A percentile compares a stretch with the other conserved stretches of the same genome.
These are phyloP conservation scores for Formica aserva DNA, from an alignment of 2,888 invertebrate species.

Conservation along the genomic window DNA sequence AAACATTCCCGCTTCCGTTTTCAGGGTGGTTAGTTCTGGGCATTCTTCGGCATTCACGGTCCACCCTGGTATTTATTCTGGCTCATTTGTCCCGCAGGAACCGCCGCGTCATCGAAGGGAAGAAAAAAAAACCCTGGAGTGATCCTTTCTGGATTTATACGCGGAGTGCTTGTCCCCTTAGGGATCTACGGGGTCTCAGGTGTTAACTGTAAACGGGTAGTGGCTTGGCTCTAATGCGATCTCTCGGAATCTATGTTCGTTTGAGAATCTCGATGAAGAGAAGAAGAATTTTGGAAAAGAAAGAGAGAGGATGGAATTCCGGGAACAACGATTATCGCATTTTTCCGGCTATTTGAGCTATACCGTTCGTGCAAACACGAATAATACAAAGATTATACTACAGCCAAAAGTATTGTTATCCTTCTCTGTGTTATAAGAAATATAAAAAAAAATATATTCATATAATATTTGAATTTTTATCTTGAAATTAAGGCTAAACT, in stretches of 20 bases:
- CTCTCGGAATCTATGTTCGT: conserved; percentile 54
- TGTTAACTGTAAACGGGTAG: conserved; percentile 76
- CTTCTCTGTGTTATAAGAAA: not conserved
- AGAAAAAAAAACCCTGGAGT: conserved; percentile 33
- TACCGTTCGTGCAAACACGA: not conserved
- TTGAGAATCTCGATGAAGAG: conserved; percentile 33
- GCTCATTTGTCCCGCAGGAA: conserved; percentile 76
- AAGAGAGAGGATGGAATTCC: not conserved
- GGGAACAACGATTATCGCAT: conserved; percentile 6
- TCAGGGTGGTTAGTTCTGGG: conserved; percentile 74
- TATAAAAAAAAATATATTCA: not conserved
- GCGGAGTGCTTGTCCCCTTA: conserved; percentile 50
- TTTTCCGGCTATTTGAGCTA: not conserved
- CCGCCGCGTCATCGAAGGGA: conserved; percentile 65
- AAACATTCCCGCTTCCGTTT: conserved; percentile 74
- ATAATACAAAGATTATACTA: not conserved
- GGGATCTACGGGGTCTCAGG: conserved; percentile 71
- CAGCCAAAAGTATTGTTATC: not conserved
- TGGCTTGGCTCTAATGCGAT: conserved; percentile 63
- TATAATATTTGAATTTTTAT: not conserved
- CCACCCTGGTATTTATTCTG: conserved; percentile 74
- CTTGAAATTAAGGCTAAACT: not conserved
- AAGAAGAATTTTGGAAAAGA: conserved; percentile 4
- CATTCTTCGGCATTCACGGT: conserved; percentile 72
- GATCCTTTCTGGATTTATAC: conserved; percentile 53